Evolutionary conservation across 2,888 invertebrate species (phyloP).

Genomic region (Bembecia ichneumoniformis): DNA sequence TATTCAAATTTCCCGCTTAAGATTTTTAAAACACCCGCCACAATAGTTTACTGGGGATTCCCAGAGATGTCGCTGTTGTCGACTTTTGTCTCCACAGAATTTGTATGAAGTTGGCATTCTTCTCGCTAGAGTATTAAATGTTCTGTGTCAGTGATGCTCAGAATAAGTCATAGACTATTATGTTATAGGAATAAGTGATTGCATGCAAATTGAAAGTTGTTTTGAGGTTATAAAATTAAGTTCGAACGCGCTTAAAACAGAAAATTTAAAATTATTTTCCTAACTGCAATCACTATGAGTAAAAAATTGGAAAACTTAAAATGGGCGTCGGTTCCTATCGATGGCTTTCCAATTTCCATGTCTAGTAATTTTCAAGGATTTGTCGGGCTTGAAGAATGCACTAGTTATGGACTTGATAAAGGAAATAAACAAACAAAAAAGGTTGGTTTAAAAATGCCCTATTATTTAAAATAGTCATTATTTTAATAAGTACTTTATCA

Average conservation of each 20-base stretch:
- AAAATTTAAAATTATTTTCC: not conserved
- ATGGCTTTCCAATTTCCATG: conserved; percentile 59
- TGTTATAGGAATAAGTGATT: too few species aligned
- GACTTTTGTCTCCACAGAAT: too few species aligned
- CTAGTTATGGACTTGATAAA: conserved; percentile 75
- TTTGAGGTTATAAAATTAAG: not conserved
- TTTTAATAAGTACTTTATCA: not conserved
- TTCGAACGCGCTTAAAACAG: not conserved
- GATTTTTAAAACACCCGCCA: too few species aligned
- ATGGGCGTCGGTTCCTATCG: conserved; percentile 78
- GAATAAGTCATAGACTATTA: too few species aligned
- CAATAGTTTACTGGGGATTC: too few species aligned
- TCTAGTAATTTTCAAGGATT: conserved; percentile 75
- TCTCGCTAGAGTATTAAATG: too few species aligned
- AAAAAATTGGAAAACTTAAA: conserved; percentile 48
- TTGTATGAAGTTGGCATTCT: too few species aligned
- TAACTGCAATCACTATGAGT: conserved; percentile 31
- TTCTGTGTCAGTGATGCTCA: too few species aligned
- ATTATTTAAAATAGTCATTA: not conserved
- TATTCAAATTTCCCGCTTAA: too few species aligned
- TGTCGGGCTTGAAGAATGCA: conserved; percentile 84
- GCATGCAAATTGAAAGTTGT: not conserved
- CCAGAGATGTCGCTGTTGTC: too few species aligned
- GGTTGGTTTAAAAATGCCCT: conserved; percentile 22
- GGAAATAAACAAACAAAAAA: conserved; percentile 43